phyloP scores from a whole-genome alignment of 2,113 vertebrate genomes.

The Nesogale talazaci region DNA sequence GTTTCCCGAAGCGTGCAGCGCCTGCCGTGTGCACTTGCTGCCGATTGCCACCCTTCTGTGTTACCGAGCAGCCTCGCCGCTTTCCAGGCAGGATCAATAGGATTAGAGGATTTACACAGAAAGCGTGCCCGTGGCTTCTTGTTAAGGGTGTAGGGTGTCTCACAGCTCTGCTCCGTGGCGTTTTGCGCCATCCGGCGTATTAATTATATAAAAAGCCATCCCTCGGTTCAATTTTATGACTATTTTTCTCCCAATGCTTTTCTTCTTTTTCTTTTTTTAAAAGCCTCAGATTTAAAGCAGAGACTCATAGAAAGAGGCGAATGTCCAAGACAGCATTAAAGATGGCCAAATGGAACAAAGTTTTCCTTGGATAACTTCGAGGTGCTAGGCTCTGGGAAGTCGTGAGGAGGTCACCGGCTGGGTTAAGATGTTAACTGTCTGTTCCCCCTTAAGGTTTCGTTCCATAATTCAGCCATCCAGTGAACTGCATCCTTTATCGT shows the following conservation, averaged over 20 bases:
- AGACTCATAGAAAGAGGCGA: slow-evolving; percentile 12
- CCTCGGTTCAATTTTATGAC: slow-evolving; percentile 66
- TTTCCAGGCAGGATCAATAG: slow-evolving; percentile 89
- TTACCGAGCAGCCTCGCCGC: slow-evolving; percentile 79
- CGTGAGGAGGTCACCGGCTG: neutral
- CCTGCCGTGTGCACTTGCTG: slow-evolving; percentile 78
- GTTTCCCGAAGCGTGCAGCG: slow-evolving; percentile 82
- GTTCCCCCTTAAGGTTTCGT: neutral
- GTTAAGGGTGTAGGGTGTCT: slow-evolving; percentile 85
- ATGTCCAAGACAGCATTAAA: neutral
- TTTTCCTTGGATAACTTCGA: neutral
- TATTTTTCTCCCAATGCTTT: slow-evolving; percentile 52
- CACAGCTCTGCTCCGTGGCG: slow-evolving; percentile 69
- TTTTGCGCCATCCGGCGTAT: slow-evolving; percentile 68
- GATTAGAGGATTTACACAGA: slow-evolving; percentile 89
- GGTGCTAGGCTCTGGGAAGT: neutral
- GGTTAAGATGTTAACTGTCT: neutral
- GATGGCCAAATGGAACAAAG: neutral
- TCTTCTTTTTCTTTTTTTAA: neutral
- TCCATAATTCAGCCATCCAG: neutral
- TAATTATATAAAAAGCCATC: slow-evolving; percentile 77
- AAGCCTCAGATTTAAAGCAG: neutral
- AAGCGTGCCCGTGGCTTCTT: slow-evolving; percentile 88
- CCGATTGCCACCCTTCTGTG: slow-evolving; percentile 81
- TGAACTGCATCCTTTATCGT: neutral